Base-by-base conservation (phyloP, 2,797 vertebrate species). In the Diceros bicornis region DNA sequence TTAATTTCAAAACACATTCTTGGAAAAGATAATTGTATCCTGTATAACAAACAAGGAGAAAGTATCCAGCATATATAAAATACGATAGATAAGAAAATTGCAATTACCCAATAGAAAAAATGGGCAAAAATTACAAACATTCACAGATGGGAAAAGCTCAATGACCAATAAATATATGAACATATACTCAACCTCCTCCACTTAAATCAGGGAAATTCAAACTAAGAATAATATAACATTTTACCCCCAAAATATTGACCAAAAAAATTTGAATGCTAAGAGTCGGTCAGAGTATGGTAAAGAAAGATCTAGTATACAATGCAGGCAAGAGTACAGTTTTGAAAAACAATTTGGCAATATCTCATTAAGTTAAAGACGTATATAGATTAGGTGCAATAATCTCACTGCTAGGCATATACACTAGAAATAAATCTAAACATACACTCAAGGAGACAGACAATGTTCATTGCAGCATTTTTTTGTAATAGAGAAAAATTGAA, bases 101-200 rank as follows among this genome's bases (percentile, higher is more conserved):
- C 34, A 74, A 68, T 77, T 89, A 89, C 6, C 16, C 79, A 92
- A 85, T 11, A 75, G 29, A 81, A 96, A 52, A 95, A 92, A 57
- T 47, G 16, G 27, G 5, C n/a, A 94, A 93, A 82, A 71, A 34
- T 16, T 34, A 50, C 69, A 16, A 93, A 78, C 11, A 61, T 83
- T 37, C 21, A 64, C 7, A 89, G 52, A 79, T 69, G 37, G 7
- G 6, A 10, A 87, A 94, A 84, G 8, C 2, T 17, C 34, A 86
- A 17, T 11, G 44, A 4, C 23, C 10, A 78, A 41, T 61, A 61
- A 84, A 52, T 77, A n/a, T n/a, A 34, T 50, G 4, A 89, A 44
- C 14, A 55, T 27, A 66, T 32, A 16, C 23, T 41, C 55, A 78
- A 64, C 10, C 5, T 27, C 37, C 17, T 29, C 23, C 41, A 41